Evolutionary conservation across 2,888 invertebrate genomes (phyloP).

Genomic region (Axea sp.): DNA sequence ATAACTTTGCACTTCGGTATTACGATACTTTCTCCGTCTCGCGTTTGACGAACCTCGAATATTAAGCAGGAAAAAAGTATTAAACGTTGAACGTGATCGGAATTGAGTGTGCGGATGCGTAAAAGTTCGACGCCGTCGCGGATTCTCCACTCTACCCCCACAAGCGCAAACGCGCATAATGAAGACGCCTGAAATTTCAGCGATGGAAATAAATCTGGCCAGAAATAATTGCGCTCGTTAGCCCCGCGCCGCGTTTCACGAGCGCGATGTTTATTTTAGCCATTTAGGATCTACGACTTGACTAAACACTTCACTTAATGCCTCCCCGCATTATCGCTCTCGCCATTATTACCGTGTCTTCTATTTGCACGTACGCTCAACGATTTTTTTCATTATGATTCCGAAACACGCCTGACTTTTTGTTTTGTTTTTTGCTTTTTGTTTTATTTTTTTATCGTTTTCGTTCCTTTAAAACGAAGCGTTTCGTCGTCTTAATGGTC

Average conservation of each 20-base stretch:
- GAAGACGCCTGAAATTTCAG: slow-evolving; percentile 33
- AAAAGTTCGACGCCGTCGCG: slow-evolving; percentile 15
- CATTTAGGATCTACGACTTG: slow-evolving; percentile 31
- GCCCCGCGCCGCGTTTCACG: slow-evolving; percentile 19
- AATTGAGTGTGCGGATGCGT: slow-evolving; percentile 12
- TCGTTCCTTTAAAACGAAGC: too few relatives aligned
- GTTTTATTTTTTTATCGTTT: not conserved
- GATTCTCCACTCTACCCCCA: not conserved
- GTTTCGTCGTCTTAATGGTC: not conserved
- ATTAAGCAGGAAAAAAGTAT: slow-evolving; percentile 35
- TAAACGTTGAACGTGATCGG: slow-evolving; percentile 40
- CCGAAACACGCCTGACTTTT: slow-evolving; percentile 9
- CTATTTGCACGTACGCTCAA: slow-evolving; percentile 12
- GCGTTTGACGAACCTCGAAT: slow-evolving; percentile 15
- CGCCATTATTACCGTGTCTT: slow-evolving; percentile 2
- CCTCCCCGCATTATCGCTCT: slow-evolving; percentile 16
- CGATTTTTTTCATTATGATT: slow-evolving; percentile 13
- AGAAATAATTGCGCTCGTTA: slow-evolving; percentile 51
- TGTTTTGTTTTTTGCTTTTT: too few relatives aligned
- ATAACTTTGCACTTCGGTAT: slow-evolving; percentile 7
- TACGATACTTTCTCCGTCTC: slow-evolving; percentile 35
- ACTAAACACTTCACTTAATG: slow-evolving; percentile 25
- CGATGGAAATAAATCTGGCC: slow-evolving; percentile 45
- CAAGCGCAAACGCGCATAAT: slow-evolving; percentile 7
- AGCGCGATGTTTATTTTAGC: slow-evolving; percentile 35